Conservation (phyloP, 2,797 vertebrate species). For the Tapera naevia region DNA sequence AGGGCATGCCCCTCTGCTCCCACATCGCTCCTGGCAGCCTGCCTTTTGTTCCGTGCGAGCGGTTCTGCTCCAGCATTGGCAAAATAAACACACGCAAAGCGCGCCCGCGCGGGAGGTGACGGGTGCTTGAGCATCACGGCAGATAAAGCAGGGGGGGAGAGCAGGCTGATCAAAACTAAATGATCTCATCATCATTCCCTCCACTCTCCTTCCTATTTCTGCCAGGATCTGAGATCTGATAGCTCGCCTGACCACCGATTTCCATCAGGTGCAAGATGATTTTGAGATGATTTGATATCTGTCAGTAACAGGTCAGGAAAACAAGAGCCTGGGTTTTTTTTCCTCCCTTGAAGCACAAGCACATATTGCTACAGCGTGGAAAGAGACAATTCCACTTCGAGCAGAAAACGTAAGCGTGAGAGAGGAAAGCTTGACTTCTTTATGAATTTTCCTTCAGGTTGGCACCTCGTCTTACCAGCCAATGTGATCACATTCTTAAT, state of each 20-base stretch:
- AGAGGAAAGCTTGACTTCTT: not conserved
- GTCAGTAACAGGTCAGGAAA: not conserved
- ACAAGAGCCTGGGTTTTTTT: not conserved
- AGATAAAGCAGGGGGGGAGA: not conserved
- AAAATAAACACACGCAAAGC: not conserved
- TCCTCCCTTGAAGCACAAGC: not conserved
- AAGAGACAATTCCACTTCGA: not conserved
- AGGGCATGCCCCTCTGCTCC: not conserved
- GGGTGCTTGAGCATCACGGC: not conserved
- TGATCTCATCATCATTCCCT: not conserved
- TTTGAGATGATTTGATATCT: not conserved
- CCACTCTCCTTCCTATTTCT: not conserved
- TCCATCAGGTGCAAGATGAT: not conserved
- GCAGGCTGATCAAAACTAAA: not conserved
- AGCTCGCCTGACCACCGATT: not conserved
- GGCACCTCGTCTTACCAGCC: not conserved
- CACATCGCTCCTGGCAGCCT: not conserved
- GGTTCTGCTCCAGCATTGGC: not conserved
- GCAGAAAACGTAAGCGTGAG: not conserved
- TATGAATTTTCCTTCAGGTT: not conserved
- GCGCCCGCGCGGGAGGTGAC: not conserved
- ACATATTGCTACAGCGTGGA: not conserved
- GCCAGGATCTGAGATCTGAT: not conserved
- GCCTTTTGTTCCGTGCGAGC: not conserved
- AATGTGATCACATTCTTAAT: constrained; percentile 31